Percentiles rank a stretch among this genome's conserved stretches.
Evolutionary conservation across 2,797 vertebrate species (phyloP).

Genomic region (Enteromius unitaeniatus): DNA sequence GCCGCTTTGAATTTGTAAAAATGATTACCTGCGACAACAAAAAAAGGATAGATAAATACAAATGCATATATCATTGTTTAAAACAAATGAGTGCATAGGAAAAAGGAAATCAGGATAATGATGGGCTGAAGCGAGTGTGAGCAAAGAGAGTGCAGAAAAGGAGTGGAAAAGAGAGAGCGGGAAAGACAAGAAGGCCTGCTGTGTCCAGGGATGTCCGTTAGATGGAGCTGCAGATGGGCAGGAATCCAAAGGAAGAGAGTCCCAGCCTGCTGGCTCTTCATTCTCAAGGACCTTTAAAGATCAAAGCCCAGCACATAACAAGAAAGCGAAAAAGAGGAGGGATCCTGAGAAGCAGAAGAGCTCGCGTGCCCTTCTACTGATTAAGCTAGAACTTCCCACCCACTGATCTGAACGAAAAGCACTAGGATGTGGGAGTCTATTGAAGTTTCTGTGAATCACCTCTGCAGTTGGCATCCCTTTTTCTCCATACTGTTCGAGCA

Average conservation of each 20-base stretch:
- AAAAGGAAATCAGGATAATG: slow-evolving; percentile 17
- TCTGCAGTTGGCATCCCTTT: slow-evolving; percentile 66
- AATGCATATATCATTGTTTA: slow-evolving; percentile 59
- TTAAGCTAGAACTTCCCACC: slow-evolving; percentile 74
- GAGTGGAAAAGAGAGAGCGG: slow-evolving; percentile 65
- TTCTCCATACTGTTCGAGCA: slow-evolving; percentile 68
- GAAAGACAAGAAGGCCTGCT: slow-evolving; percentile 67
- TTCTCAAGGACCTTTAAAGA: slow-evolving; percentile 87
- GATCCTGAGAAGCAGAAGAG: slow-evolving; percentile 76
- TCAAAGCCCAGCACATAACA: slow-evolving; percentile 81
- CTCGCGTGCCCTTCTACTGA: slow-evolving; percentile 75
- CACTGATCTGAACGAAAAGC: slow-evolving; percentile 73
- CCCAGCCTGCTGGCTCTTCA: slow-evolving; percentile 76
- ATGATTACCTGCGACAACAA: slow-evolving; percentile 48
- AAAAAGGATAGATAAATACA: slow-evolving; percentile 62
- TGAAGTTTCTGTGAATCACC: slow-evolving; percentile 72
- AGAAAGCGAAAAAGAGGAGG: slow-evolving; percentile 72
- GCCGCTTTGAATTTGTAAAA: slow-evolving; percentile 55
- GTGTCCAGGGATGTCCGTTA: slow-evolving; percentile 81
- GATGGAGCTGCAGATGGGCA: slow-evolving; percentile 77
- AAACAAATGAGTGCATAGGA: slow-evolving; percentile 71
- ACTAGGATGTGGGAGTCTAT: slow-evolving; percentile 73
- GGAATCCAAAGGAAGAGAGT: slow-evolving; percentile 78
- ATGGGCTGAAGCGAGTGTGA: slow-evolving; percentile 20
- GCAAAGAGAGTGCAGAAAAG: neutral